Base-by-base conservation (phyloP, 2,113 vertebrate genomes). In the Trogon melanurus region DNA sequence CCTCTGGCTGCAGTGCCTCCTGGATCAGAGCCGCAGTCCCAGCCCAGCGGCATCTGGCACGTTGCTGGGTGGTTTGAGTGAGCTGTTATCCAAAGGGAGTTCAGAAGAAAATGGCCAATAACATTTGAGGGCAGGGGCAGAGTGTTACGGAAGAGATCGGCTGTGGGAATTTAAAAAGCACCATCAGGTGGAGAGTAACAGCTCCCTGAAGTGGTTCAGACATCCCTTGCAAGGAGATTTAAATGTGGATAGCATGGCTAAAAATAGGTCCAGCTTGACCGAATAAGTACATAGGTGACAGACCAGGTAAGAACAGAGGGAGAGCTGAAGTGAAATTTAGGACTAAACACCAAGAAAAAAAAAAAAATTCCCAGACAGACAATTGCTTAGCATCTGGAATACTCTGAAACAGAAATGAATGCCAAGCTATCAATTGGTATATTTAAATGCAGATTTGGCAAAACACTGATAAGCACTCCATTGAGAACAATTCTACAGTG, bases 371-470 rank as follows among this genome's bases (percentile, higher is more conserved):
- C 75, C 60, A 79, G 41, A 38, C 32, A 74, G 51, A 65, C 7
- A 5, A 15, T 70, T 58, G 60, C 38, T 88, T 71, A 64, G 26
- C n/a, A 88, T 81, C 90, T 93, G 80, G n/a, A 91, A 87, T 17
- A 51, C 11, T 60, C 17, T 83, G 25, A 44, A 84, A 44, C 25
- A 79, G 57, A 75, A 91, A 69, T 26, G 18, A 93, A 85, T 45
- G 41, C 58, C 65, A 76, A 82, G 66, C 30, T 81, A 44, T 79
- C 54, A 66, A 18, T 1, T 34, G 25, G 29, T 76, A 45, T 58
- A 73, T 76, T 91, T 82, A 91, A 64, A 93, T 73, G 58, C 38
- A 94, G 45, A 88, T 82, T 89, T 88, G 62, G 85, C 90, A 85
- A 81, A 81, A n/a, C 36, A 72, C 36, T 58, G 84, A n/a, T 80